A percentile compares a stretch with the other conserved stretches of the same genome.
These are phyloP conservation scores for Tetropium fuscum DNA, from an alignment of 2,888 invertebrate species.

Conservation along the genomic window DNA sequence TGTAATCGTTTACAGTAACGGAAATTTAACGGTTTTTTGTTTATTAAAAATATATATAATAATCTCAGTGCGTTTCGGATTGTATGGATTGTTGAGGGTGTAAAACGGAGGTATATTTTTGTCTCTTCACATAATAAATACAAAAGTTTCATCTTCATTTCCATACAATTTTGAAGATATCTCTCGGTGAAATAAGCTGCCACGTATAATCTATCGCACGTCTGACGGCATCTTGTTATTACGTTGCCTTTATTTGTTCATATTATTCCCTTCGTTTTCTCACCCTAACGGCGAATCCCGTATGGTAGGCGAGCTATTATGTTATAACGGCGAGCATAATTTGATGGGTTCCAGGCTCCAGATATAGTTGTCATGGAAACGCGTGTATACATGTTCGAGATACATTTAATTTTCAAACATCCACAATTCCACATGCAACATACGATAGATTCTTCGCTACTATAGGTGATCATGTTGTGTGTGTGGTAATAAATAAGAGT, in stretches of 20 bases:
- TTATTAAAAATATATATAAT: too few species aligned
- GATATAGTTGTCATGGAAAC: slow-evolving; percentile 30
- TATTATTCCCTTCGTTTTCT: slow-evolving; percentile 5
- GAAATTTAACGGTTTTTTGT: too few species aligned
- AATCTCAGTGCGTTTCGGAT: too few species aligned
- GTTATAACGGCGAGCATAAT: slow-evolving; percentile 15
- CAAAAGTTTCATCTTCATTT: too few species aligned
- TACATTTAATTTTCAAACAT: slow-evolving; percentile 22
- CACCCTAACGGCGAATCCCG: slow-evolving; percentile 12
- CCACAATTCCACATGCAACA: slow-evolving; percentile 4
- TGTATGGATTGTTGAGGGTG: too few species aligned
- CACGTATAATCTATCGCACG: slow-evolving; percentile 9
- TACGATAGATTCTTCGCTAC: slow-evolving; percentile 4
- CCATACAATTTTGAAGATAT: too few species aligned
- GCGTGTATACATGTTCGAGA: slow-evolving; percentile 13
- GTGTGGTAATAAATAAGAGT: too few species aligned
- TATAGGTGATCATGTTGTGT: not conserved
- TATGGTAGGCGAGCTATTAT: slow-evolving; percentile 15
- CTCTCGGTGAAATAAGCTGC: too few species aligned
- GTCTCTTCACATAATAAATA: too few species aligned
- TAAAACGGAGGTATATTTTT: too few species aligned
- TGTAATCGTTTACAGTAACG: too few species aligned
- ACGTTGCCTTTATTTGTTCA: slow-evolving; percentile 19
- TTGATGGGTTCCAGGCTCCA: slow-evolving; percentile 29
- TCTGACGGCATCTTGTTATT: not conserved